Base-by-base conservation (phyloP, 2,113 vertebrate species). In the Aphyosemion australe region DNA sequence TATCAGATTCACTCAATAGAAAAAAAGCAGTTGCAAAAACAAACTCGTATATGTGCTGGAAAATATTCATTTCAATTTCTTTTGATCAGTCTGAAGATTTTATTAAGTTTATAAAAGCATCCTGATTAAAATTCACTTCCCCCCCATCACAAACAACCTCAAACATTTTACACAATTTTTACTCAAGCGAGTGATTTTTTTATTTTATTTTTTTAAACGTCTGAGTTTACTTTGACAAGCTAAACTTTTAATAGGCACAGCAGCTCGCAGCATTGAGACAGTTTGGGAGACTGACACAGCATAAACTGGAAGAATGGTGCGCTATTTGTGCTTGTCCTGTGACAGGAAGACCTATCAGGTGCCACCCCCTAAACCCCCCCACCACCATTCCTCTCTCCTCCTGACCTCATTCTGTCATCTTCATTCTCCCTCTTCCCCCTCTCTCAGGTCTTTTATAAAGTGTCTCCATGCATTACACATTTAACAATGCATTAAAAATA, bases 401-500 rank as follows among this genome's bases (percentile, higher is more conserved):
- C 83, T 90, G 89, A 91, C 91, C 91, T 88, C 90, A 90, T 90
- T 92, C 89, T 91, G 88, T 92, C 89, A 88, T 88, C 84, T 85
- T 82, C 79, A 50, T 83, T 87, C 84, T 86, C 76, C 82, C 78
- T 80, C 84, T 82, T 85, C 83, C 73, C 86, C 74, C 86, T 77
- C 87, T 89, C 90, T 75, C 83, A 89, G 89, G 87, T 89, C 90
- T 92, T 87, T 91, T 84, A 88, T 88, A 89, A 91, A 90, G 88
- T 89, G 90, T 92, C 90, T 91, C 88, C 85, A 74, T 86, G 88
- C 89, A 91, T 91, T 89, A 91, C 91, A 90, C 87, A 88, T 91
- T 92, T 91, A 92, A 89, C 88, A 90, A 86, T 89, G 88, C 87
- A 91, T 93, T 91, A 87, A 87, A 91, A 90, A 92, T 90, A 91